Evolutionary conservation across 2,113 vertebrate genomes (phyloP).

Genomic region (Fulmarus glacialis): DNA sequence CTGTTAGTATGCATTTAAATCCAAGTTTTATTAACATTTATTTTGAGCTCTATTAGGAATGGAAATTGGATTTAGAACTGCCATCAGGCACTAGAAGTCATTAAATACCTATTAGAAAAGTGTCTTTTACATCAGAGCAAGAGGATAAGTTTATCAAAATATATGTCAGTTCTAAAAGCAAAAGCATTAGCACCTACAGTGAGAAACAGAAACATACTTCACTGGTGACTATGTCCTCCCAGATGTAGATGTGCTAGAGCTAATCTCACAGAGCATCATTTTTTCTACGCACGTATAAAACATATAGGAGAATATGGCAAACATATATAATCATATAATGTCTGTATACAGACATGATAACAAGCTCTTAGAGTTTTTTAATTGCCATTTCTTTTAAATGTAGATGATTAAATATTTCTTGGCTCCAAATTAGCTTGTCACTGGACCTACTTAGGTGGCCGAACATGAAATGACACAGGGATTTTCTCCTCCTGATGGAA

Average conservation of each 20-base stretch:
- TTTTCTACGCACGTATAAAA: not conserved
- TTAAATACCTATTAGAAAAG: not conserved
- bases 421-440: not conserved
- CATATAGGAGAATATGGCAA: not conserved
- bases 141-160: not conserved
- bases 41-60: not conserved
- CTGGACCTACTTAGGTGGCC: not conserved
- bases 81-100: not conserved
- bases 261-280: not conserved
- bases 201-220: not conserved
- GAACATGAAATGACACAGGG: not conserved
- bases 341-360: not conserved
- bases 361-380: not conserved
- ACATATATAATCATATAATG: accelerated
- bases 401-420: not conserved
- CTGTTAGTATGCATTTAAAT: not conserved
- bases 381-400: not conserved
- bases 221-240: not conserved
- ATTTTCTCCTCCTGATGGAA: not conserved
- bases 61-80: not conserved
- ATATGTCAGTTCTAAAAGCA: not conserved
- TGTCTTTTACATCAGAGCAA: not conserved
- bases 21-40: not conserved
- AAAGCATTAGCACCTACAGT: not conserved
- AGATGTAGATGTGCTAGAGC: not conserved